phyloP scores from a whole-genome alignment of 2,888 invertebrate species.

The Pseudanteris insignis region DNA sequence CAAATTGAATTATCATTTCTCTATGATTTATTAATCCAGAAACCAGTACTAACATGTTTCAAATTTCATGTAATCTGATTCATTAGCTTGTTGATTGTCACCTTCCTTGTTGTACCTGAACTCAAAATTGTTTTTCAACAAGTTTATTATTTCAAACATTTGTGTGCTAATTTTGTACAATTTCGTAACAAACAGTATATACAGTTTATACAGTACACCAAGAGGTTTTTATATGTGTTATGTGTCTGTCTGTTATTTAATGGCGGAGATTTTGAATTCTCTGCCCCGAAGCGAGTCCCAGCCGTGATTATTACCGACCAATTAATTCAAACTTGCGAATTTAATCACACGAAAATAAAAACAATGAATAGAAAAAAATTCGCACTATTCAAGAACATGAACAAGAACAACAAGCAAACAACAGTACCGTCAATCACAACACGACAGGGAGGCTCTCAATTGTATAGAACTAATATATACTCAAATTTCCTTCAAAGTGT shows the following conservation, averaged over 20 bases:
- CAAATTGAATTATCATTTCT: no score
- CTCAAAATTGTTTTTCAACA: constrained; percentile 8
- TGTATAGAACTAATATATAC: constrained; percentile 9
- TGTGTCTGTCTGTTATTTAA: constrained; percentile 56
- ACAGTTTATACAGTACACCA: constrained; percentile 28
- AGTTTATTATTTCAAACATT: constrained; percentile 19
- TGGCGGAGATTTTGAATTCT: constrained; percentile 35
- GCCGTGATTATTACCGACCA: constrained; percentile 19
- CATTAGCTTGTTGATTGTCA: constrained; percentile 22
- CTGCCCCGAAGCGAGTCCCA: constrained; percentile 46
- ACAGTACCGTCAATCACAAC: constrained; percentile 34
- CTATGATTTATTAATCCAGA: constrained; percentile 11
- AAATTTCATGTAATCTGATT: constrained; percentile 13
- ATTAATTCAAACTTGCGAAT: constrained; percentile 8
- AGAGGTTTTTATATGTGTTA: constrained; percentile 50
- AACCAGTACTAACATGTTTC: constrained; percentile 6
- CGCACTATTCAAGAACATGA: constrained; percentile 19
- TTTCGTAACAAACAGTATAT: constrained; percentile 28
- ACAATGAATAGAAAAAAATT: constrained; percentile 16
- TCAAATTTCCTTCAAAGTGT: constrained; percentile 11
- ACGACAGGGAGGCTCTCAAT: constrained; percentile 20
- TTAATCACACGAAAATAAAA: constrained; percentile 4
- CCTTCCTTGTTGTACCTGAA: constrained; percentile 7
- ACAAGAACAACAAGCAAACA: constrained; percentile 37
- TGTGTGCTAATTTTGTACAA: constrained; percentile 29